Evolutionary conservation across 2,113 vertebrate genomes (phyloP).

Genomic region (Labeo catla): DNA sequence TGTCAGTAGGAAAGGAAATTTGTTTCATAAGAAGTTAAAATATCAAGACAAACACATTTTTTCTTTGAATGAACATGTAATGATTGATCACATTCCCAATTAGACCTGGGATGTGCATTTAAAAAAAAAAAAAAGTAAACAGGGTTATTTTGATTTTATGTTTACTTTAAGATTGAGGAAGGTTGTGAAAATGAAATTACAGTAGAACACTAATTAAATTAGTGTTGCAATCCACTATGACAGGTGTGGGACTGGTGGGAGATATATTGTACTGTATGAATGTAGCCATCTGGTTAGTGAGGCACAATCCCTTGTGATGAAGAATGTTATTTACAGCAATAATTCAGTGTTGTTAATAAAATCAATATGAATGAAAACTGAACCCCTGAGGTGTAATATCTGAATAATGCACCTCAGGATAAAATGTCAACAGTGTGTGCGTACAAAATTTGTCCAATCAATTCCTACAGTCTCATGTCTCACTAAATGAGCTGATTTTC

Average conservation of each 20-base stretch:
- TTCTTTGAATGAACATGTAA: background rate
- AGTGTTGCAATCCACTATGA: background rate
- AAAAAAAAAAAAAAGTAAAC: background rate
- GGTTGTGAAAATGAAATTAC: background rate
- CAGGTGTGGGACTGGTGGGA: background rate
- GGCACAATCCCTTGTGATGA: background rate
- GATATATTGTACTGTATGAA: background rate
- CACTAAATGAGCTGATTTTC: background rate
- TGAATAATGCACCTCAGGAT: background rate
- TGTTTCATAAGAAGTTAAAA: background rate
- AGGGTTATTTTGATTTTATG: background rate
- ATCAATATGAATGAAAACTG: conserved; percentile 18
- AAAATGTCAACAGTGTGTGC: background rate
- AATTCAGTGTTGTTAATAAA: conserved; percentile 24
- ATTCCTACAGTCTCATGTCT: background rate
- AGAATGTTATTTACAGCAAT: background rate
- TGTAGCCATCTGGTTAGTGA: background rate
- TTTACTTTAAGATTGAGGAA: background rate
- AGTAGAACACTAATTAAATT: background rate
- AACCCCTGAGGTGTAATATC: conserved; percentile 11
- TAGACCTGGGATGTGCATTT: background rate
- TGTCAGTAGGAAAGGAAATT: background rate
- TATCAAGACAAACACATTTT: background rate
- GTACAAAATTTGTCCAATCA: conserved; percentile 8
- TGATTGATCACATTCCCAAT: background rate